Conservation (phyloP, 2,113 vertebrate genomes). For the Centrocercus urophasianus region DNA sequence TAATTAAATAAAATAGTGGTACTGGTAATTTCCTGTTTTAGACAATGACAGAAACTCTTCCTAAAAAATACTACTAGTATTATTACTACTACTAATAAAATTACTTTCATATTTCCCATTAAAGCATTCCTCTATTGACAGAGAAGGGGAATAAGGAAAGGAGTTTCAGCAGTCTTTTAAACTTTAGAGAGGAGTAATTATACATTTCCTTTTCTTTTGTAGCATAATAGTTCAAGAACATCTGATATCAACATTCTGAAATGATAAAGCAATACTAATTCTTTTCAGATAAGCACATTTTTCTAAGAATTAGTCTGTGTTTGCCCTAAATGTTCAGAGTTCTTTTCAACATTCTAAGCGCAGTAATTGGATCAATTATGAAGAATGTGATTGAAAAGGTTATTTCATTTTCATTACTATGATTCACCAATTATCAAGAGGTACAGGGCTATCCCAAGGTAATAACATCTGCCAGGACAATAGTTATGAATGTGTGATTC, state of each 20-base stretch:
- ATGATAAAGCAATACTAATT: neutral
- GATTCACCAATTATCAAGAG: neutral
- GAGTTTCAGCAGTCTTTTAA: neutral
- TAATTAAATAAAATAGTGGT: neutral
- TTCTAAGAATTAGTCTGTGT: neutral
- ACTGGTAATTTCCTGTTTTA: neutral
- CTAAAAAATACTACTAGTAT: neutral
- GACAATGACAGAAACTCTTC: neutral
- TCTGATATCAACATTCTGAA: neutral
- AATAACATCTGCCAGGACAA: neutral
- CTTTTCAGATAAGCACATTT: neutral
- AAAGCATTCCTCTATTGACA: neutral
- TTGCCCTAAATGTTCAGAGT: neutral
- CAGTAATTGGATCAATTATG: constrained; percentile 11
- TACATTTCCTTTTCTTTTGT: neutral
- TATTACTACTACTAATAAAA: neutral
- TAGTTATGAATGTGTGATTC: neutral
- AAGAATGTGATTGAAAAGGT: neutral
- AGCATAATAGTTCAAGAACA: neutral
- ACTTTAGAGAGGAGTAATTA: neutral
- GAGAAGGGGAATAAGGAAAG: neutral
- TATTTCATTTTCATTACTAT: constrained; percentile 23
- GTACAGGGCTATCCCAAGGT: neutral
- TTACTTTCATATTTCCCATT: neutral
- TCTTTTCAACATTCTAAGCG: neutral